A percentile compares a stretch with the other conserved stretches of the same genome.
Conservation (phyloP, 1,140 invertebrate genomes). For the Drosophila asahinai region DNA sequence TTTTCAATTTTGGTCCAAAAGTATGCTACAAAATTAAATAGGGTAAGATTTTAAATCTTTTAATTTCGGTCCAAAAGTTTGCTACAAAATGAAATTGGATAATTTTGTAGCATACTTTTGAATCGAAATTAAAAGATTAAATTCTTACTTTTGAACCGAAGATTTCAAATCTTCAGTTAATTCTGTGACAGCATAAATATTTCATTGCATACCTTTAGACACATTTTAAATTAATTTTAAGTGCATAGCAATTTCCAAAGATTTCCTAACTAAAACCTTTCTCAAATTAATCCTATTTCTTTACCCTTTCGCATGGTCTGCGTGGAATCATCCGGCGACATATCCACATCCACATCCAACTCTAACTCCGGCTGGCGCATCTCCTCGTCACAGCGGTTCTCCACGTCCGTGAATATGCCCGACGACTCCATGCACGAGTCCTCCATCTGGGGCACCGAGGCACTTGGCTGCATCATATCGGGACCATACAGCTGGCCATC, state of each 20-base stretch:
- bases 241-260: no score
- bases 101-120: no score
- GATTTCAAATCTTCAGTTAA: no score
- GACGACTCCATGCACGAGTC: conserved; percentile 93
- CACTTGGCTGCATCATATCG: conserved; percentile 86
- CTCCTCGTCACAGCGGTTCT: conserved; percentile 87
- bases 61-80: no score
- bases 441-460: conserved; percentile 86
- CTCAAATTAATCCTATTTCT: neutral
- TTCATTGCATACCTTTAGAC: neutral
- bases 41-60: no score
- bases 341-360: conserved; percentile 79
- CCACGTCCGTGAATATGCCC: conserved; percentile 93
- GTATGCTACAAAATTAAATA: no score
- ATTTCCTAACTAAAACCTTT: no score
- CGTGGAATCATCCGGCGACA: conserved; percentile 87
- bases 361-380: conserved; percentile 70
- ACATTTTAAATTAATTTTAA: neutral
- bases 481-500: conserved; percentile 93
- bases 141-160: no score
- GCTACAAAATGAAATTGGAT: no score
- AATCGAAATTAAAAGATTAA: no score
- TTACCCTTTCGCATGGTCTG: conserved; percentile 78
- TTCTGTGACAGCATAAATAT: neutral
- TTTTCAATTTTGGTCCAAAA: no score